These are phyloP conservation scores for Lagopus leucura DNA, from an alignment of 2,113 vertebrate species.

Conservation along the genomic window DNA sequence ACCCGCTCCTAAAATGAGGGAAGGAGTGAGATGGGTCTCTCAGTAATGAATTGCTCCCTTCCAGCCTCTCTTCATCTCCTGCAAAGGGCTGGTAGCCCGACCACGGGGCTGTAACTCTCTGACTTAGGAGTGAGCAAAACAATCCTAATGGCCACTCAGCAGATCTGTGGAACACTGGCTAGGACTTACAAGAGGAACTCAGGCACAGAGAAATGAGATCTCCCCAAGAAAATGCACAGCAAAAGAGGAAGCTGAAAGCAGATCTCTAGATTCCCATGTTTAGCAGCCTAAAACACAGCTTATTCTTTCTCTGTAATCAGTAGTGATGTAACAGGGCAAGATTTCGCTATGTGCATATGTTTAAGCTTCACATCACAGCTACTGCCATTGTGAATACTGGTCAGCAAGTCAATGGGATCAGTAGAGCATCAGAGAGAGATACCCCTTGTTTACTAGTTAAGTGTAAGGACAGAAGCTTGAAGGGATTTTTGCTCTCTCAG, in stretches of 20 bases:
- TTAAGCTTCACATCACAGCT: background rate
- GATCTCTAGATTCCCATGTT: background rate
- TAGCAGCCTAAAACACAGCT: background rate
- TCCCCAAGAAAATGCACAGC: background rate
- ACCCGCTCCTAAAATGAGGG: fast-evolving
- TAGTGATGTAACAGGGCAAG: background rate
- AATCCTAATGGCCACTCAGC: background rate
- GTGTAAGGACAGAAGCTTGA: background rate
- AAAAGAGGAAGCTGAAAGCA: background rate
- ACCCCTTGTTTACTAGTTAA: background rate
- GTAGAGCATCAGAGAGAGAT: background rate
- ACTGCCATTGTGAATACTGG: background rate
- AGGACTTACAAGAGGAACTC: background rate
- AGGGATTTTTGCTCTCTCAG: background rate
- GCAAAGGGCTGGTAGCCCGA: background rate
- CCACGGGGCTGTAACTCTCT: background rate
- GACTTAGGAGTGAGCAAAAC: background rate
- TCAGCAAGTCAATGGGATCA: background rate
- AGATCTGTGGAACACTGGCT: background rate
- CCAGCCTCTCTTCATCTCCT: background rate
- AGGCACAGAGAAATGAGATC: background rate
- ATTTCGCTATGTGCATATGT: background rate
- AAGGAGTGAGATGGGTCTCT: fast-evolving
- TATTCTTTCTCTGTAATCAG: background rate
- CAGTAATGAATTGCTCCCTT: background rate